These are phyloP conservation scores for Myripristis jacobus DNA, from an alignment of 2,797 vertebrate genomes.

Conservation along the genomic window DNA sequence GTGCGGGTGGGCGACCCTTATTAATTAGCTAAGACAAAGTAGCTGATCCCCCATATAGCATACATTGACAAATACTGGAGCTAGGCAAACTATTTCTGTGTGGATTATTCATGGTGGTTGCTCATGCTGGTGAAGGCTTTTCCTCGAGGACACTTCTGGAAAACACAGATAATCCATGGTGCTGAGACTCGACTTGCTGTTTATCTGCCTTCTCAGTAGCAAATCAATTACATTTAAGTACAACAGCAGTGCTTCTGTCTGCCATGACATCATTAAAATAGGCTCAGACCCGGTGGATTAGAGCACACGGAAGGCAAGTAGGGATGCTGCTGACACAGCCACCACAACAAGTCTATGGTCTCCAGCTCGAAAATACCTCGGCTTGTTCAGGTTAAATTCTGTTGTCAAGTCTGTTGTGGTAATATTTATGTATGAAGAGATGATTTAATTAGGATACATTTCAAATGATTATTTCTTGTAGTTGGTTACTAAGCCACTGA, in stretches of 20 bases:
- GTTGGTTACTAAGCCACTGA: too few species aligned
- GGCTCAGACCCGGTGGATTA: constrained; percentile 65
- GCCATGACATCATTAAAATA: constrained; percentile 69
- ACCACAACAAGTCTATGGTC: constrained; percentile 47
- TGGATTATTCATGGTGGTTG: background rate
- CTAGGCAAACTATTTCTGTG: background rate
- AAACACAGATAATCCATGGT: constrained; percentile 29
- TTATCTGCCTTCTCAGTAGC: constrained; percentile 51
- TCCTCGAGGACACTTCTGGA: constrained; percentile 11
- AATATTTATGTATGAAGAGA: too few species aligned
- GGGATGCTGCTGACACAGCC: constrained; percentile 57
- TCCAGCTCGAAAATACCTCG: constrained; percentile 16
- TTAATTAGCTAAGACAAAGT: constrained; percentile 17
- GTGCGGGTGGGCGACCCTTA: constrained; percentile 3
- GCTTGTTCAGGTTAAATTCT: background rate
- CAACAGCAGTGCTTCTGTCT: constrained; percentile 63
- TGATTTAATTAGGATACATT: too few species aligned
- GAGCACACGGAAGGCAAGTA: constrained; percentile 35
- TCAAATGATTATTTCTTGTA: too few species aligned
- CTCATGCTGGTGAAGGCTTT: constrained; percentile 15
- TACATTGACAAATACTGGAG: constrained; percentile 1
- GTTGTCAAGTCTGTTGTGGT: background rate
- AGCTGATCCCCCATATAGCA: background rate
- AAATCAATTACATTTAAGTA: constrained; percentile 67
- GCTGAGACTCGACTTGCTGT: constrained; percentile 34